phyloP scores from a whole-genome alignment of 2,888 invertebrate genomes.

The Rapana venosa region DNA sequence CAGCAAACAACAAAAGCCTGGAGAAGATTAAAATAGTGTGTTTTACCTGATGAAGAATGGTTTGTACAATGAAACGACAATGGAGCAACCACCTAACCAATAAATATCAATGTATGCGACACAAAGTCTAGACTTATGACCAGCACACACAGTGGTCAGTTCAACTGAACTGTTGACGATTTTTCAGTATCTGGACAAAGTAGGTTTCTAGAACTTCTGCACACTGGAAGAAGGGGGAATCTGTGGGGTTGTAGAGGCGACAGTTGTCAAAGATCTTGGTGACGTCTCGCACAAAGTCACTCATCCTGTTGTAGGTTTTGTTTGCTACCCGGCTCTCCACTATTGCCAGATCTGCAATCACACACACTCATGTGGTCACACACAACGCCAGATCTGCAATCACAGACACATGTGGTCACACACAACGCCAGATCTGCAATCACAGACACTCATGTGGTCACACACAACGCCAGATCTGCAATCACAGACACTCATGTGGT shows the following conservation, averaged over 20 bases:
- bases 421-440: too few species aligned
- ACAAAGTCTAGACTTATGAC: not conserved
- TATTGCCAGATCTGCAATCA: constrained; percentile 89
- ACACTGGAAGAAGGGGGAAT: constrained; percentile 96
- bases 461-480: too few species aligned
- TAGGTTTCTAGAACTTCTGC: constrained; percentile 96
- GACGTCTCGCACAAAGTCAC: constrained; percentile 98
- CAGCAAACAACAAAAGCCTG: not conserved
- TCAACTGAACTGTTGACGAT: constrained; percentile 49
- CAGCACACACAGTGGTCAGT: constrained; percentile 19
- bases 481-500: too few species aligned
- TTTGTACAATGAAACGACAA: constrained; percentile 12
- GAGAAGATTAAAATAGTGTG: not conserved
- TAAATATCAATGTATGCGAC: constrained; percentile 42
- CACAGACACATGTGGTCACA: too few species aligned
- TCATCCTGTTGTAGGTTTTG: constrained; percentile 89
- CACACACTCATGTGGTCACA: not conserved
- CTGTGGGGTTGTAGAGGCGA: constrained; percentile 96
- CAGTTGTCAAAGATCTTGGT: constrained; percentile 99
- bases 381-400: too few species aligned
- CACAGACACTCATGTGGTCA: too few species aligned
- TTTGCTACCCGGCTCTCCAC: constrained; percentile 89
- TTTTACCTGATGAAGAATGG: not conserved
- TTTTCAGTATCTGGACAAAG: constrained; percentile 81
- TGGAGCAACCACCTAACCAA: constrained; percentile 25